phyloP scores from a whole-genome alignment of 1,140 invertebrate species.

The Magallana angulata region DNA sequence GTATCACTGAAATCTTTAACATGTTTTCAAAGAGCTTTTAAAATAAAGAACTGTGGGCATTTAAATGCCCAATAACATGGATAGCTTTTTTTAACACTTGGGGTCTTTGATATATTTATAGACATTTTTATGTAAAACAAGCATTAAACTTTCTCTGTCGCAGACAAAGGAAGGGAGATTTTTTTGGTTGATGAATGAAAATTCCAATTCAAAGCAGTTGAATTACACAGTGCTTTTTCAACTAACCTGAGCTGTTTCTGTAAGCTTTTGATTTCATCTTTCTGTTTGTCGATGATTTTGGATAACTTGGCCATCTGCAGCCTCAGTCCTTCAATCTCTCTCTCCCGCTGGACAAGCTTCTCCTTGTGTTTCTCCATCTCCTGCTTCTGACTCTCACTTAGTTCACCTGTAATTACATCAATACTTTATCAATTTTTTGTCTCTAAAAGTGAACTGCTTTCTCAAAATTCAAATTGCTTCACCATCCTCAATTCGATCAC shows the following conservation, averaged over 20 bases:
- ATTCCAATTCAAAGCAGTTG: too few species aligned
- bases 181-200: background rate
- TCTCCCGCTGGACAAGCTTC: conserved; percentile 68
- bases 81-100: background rate
- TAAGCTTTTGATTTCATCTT: conserved; percentile 72
- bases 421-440: too few species aligned
- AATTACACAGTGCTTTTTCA: too few species aligned
- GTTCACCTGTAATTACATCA: conserved; percentile 68
- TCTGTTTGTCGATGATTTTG: conserved; percentile 78
- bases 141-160: background rate
- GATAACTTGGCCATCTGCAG: conserved; percentile 78
- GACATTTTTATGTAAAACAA: background rate
- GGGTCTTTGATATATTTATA: background rate
- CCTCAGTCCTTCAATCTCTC: conserved; percentile 73
- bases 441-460: background rate
- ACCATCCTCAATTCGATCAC: background rate
- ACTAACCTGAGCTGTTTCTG: conserved; percentile 72
- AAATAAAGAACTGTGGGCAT: background rate
- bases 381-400: conserved; percentile 78
- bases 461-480: background rate
- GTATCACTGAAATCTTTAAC: conserved; percentile 33
- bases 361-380: conserved; percentile 76
- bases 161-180: too few species aligned
- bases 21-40: too few species aligned
- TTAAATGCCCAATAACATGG: conserved; percentile 12